Evolutionary conservation across 1,140 invertebrate genomes (phyloP).

Genomic region (Trichoplusia ni): DNA sequence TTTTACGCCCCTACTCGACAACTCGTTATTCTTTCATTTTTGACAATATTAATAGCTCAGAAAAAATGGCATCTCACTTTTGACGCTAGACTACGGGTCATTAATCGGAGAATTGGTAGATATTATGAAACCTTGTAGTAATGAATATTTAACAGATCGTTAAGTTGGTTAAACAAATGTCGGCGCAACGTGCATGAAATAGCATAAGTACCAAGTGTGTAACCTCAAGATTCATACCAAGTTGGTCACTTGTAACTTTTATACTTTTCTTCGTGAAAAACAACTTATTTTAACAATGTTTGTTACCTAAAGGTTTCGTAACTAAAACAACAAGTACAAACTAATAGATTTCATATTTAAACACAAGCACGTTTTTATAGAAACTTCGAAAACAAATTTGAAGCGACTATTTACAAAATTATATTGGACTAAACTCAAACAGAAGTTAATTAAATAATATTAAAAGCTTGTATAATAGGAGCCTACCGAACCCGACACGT

Average conservation of each 20-base stretch:
- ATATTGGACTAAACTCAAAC: conserved; percentile 24
- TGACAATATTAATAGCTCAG: not conserved
- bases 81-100: conserved; percentile 4
- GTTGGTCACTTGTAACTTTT: too few relatives aligned
- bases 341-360: too few relatives aligned
- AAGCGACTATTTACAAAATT: conserved; percentile 8
- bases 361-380: not conserved
- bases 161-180: too few relatives aligned
- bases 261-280: too few relatives aligned
- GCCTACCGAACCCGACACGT: conserved; percentile 12
- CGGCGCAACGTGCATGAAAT: too few relatives aligned
- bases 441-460: conserved; percentile 32
- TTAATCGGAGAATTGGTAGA: not conserved
- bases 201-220: too few relatives aligned
- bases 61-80: conserved; percentile 9
- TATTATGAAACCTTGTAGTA: too few relatives aligned
- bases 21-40: conserved; percentile 33
- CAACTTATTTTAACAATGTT: too few relatives aligned
- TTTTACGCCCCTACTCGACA: conserved; percentile 35
- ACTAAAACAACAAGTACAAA: too few relatives aligned
- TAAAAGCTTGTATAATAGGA: conserved; percentile 22
- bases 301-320: too few relatives aligned
- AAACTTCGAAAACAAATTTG: conserved; percentile 1
- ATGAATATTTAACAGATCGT: not conserved
- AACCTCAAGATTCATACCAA: too few relatives aligned